Evolutionary conservation across 2,888 invertebrate genomes (phyloP).

Genomic region (Drosophila bunnanda): DNA sequence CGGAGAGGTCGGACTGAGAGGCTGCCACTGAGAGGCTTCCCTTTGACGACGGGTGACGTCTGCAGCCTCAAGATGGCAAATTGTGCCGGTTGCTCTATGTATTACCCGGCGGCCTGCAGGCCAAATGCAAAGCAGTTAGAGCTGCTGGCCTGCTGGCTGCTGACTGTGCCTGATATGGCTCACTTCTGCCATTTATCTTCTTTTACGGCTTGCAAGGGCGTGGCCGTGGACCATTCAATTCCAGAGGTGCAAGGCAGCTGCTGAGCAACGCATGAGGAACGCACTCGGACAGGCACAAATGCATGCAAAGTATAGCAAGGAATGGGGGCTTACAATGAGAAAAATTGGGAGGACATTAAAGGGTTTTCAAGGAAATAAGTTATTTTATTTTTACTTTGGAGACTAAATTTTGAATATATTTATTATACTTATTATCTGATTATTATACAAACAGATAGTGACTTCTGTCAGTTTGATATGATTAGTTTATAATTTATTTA

Average conservation of each 20-base stretch:
- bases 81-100: conserved; percentile 27
- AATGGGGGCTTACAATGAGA: background rate
- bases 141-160: conserved; percentile 27
- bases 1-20: background rate
- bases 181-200: conserved; percentile 80
- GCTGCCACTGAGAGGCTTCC: conserved; percentile 3
- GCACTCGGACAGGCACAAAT: conserved; percentile 29
- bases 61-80: conserved; percentile 72
- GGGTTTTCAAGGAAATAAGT: too few species aligned
- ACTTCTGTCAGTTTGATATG: too few species aligned
- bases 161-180: conserved; percentile 75
- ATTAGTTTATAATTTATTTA: background rate
- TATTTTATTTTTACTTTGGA: too few species aligned
- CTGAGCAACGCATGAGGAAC: conserved; percentile 62
- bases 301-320: conserved; percentile 4
- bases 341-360: too few species aligned
- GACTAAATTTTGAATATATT: background rate
- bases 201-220: conserved; percentile 68
- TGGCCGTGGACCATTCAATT: conserved; percentile 67
- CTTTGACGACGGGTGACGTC: conserved; percentile 54
- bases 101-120: conserved; percentile 12
- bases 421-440: background rate
- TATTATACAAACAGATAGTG: too few species aligned
- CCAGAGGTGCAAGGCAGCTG: conserved; percentile 74
- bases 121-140: conserved; percentile 47